phyloP scores from a whole-genome alignment of 2,113 vertebrate genomes.

The Cyphomyrus discorhynchus region DNA sequence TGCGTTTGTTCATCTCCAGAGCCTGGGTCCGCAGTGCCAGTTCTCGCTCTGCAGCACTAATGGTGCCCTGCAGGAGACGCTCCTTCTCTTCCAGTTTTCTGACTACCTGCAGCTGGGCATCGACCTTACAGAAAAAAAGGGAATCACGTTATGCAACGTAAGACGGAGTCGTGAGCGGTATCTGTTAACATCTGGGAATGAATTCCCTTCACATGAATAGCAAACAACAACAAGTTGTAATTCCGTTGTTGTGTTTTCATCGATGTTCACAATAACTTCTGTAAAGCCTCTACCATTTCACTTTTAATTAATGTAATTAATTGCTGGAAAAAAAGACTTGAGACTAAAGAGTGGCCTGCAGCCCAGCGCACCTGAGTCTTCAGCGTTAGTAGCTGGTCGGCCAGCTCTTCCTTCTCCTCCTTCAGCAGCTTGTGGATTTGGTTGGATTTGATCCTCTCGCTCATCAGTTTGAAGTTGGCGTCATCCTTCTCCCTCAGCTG shows the following conservation, averaged over 20 bases:
- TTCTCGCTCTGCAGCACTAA: conserved; percentile 88
- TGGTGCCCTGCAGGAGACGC: conserved; percentile 91
- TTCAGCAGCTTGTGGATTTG: conserved; percentile 97
- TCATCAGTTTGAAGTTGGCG: conserved; percentile 97
- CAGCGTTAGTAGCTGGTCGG: conserved; percentile 86
- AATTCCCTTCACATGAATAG: not conserved
- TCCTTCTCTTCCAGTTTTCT: conserved; percentile 93
- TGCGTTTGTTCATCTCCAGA: conserved; percentile 94
- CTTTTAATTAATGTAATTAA: not conserved
- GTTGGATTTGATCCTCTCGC: conserved; percentile 93
- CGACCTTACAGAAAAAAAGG: conserved; percentile 64
- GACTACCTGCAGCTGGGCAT: conserved; percentile 91
- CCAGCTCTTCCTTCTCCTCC: conserved; percentile 93
- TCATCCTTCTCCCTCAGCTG: conserved; percentile 95
- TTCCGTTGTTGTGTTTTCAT: not conserved
- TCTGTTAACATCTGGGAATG: not conserved
- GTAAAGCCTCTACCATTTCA: not conserved
- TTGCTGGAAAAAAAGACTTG: not conserved
- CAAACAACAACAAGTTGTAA: not conserved
- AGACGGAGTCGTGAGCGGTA: not conserved
- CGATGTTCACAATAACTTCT: not conserved
- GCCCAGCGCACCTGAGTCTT: conserved; percentile 79
- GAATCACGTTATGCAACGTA: not conserved
- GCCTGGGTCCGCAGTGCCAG: conserved; percentile 82
- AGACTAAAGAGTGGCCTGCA: no score